Evolutionary conservation across 37 sponge, comb jelly and placozoan species (phyloP).

Genomic region (Chondrilla cf. caribensis): DNA sequence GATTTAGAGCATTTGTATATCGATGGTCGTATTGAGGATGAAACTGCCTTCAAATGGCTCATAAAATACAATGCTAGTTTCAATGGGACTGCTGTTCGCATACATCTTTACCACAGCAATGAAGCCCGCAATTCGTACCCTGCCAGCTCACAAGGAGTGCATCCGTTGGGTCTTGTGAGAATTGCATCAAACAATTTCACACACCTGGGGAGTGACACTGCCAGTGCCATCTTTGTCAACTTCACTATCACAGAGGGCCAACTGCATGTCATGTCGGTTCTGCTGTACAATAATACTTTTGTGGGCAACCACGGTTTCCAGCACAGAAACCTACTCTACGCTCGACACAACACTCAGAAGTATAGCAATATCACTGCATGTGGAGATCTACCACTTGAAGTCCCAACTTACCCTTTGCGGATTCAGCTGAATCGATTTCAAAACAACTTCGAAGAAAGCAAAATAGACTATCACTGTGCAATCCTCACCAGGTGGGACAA

Average conservation of each 20-base stretch:
- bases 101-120: background rate
- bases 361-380: no score
- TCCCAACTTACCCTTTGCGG: background rate
- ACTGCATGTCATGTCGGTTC: no score
- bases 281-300: no score
- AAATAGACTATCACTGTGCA: background rate
- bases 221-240: background rate
- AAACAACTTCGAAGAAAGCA: background rate
- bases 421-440: background rate
- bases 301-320: no score
- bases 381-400: no score
- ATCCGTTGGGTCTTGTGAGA: background rate
- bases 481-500: background rate
- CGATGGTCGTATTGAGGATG: background rate
- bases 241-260: no score
- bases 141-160: background rate
- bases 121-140: background rate
- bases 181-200: background rate
- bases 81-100: background rate
- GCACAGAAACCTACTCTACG: no score
- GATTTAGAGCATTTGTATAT: background rate
- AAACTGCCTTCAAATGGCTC: background rate
- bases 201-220: no score
- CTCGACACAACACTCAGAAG: no score
- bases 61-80: background rate